A percentile compares a stretch with the other conserved stretches of the same genome.
These are phyloP conservation scores for Sarcophaga carnaria DNA, from an alignment of 2,888 invertebrate species.

Conservation along the genomic window DNA sequence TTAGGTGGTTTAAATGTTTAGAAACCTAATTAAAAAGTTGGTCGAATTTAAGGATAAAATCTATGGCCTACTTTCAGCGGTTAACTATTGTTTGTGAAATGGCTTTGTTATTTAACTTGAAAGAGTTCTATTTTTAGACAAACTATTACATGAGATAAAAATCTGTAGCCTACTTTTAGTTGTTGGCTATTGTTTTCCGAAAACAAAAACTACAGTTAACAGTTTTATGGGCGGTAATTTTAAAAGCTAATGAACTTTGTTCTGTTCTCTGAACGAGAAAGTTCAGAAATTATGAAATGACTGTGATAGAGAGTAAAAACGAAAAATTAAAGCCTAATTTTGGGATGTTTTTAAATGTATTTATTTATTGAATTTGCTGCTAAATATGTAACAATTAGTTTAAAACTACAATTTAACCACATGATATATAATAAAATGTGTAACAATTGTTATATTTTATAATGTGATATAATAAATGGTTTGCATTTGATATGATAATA, in stretches of 20 bases:
- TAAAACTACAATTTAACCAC: background rate
- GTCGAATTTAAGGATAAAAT: background rate
- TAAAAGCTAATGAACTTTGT: too few relatives aligned
- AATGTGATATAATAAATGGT: background rate
- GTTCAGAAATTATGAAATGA: too few relatives aligned
- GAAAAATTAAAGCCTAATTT: background rate
- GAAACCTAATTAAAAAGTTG: background rate
- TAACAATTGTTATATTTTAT: too few relatives aligned
- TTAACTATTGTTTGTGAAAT: background rate
- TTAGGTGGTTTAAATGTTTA: background rate
- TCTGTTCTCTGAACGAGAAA: too few relatives aligned
- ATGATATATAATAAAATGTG: too few relatives aligned
- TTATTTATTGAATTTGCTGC: background rate
- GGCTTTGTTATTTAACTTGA: background rate
- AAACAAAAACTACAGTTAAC: too few relatives aligned
- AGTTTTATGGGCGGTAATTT: too few relatives aligned
- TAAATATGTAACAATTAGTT: background rate
- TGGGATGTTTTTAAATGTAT: background rate
- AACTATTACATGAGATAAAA: too few relatives aligned
- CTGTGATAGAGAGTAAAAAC: too few relatives aligned
- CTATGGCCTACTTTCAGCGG: background rate
- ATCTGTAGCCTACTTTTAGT: too few relatives aligned
- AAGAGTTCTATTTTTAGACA: too few relatives aligned
- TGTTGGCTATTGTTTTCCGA: too few relatives aligned
- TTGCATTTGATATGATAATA: background rate